Percentiles rank a stretch among this genome's conserved stretches.
These are phyloP conservation scores for Nymphalis polychloros DNA, from an alignment of 2,888 invertebrate genomes.

Conservation along the genomic window DNA sequence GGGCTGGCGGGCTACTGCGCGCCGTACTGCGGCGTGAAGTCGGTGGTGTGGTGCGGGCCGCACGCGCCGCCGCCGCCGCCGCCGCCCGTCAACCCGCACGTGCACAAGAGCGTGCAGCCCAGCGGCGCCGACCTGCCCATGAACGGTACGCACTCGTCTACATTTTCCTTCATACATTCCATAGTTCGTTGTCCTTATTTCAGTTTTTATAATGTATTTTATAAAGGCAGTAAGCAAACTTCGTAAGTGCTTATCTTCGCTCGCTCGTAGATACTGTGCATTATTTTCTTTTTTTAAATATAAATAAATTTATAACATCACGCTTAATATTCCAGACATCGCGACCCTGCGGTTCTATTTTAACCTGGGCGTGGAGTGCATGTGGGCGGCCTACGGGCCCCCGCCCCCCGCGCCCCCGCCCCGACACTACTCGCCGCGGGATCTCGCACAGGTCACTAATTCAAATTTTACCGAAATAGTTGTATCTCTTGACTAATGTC, in stretches of 20 bases:
- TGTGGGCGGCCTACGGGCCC: conserved; percentile 69
- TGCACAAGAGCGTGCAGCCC: conserved; percentile 70
- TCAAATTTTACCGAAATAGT: too few relatives aligned
- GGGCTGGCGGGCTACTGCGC: conserved; percentile 41
- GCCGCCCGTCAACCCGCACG: conserved; percentile 50
- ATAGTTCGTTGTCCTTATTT: too few relatives aligned
- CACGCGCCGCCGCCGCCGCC: conserved; percentile 47
- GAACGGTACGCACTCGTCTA: conserved; percentile 63
- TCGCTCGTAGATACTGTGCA: too few relatives aligned
- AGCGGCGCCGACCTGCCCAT: conserved; percentile 82
- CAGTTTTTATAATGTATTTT: too few relatives aligned
- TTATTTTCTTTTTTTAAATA: too few relatives aligned
- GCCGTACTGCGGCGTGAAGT: conserved; percentile 60
- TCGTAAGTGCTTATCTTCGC: too few relatives aligned
- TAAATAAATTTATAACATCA: too few relatives aligned
- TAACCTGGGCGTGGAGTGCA: conserved; percentile 84
- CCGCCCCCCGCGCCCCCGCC: conserved; percentile 50
- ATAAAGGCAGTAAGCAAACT: too few relatives aligned
- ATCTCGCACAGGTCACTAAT: conserved; percentile 21
- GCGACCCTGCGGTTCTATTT: conserved; percentile 84
- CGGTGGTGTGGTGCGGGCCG: conserved; percentile 58
- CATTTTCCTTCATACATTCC: too few relatives aligned
- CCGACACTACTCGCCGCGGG: conserved; percentile 49
- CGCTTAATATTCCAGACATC: conserved; percentile 64
- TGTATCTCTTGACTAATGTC: too few relatives aligned